These are phyloP conservation scores for Muscicapa adusta DNA, from an alignment of 2,113 vertebrate genomes.

Conservation along the genomic window DNA sequence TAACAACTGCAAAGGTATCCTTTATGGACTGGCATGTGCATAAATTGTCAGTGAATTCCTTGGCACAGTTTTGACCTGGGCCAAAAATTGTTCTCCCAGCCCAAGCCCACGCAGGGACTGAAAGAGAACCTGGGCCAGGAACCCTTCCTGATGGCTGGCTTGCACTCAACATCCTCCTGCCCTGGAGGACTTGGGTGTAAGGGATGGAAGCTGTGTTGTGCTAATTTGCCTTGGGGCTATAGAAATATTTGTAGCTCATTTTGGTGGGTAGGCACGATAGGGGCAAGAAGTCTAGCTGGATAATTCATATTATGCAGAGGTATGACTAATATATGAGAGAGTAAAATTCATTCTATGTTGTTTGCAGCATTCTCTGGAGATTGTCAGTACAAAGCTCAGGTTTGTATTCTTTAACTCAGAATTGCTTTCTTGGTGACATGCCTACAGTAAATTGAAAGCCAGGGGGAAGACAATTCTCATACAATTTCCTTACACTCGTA, in stretches of 20 bases:
- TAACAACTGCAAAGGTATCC: not conserved
- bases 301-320: not conserved
- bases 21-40: not conserved
- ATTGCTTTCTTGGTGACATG: not conserved
- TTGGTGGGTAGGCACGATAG: not conserved
- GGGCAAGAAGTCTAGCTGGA: not conserved
- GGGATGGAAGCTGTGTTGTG: not conserved
- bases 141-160: fast-evolving
- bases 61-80: not conserved
- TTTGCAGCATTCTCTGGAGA: not conserved
- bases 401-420: not conserved
- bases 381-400: not conserved
- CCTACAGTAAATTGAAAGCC: not conserved
- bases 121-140: not conserved
- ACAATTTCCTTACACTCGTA: not conserved
- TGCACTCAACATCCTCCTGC: not conserved
- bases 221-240: not conserved
- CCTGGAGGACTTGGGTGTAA: fast-evolving
- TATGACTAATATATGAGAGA: not conserved
- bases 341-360: not conserved
- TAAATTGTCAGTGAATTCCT: not conserved
- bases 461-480: not conserved
- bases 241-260: not conserved
- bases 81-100: not conserved
- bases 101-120: not conserved